These are phyloP conservation scores for Eumaeus atala DNA, from an alignment of 1,140 invertebrate genomes.

Conservation along the genomic window DNA sequence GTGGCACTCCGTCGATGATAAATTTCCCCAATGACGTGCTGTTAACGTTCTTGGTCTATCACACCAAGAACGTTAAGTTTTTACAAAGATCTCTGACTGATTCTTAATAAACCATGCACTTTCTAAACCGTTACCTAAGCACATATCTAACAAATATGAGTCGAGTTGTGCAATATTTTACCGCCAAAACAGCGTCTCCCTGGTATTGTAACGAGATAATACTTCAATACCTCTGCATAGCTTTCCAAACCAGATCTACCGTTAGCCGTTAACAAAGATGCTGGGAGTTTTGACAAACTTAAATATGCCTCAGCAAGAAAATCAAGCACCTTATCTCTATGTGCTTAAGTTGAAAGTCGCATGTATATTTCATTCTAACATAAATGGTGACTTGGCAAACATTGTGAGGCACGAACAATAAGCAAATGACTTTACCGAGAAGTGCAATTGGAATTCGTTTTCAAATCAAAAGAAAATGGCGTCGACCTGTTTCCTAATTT, in stretches of 20 bases:
- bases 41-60: too few relatives aligned
- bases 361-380: neutral
- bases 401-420: conserved; percentile 21
- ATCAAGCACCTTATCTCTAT: neutral
- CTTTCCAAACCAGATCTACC: conserved; percentile 49
- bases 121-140: too few relatives aligned
- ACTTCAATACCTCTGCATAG: conserved; percentile 18
- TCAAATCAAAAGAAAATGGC: conserved; percentile 22
- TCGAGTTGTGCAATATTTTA: too few relatives aligned
- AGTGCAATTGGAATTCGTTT: conserved; percentile 22
- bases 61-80: too few relatives aligned
- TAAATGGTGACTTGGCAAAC: neutral
- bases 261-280: conserved; percentile 53
- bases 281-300: conserved; percentile 17
- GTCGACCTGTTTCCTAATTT: conserved; percentile 4
- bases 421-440: conserved; percentile 28
- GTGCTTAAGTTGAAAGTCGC: conserved; percentile 11
- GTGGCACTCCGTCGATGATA: too few relatives aligned
- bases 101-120: too few relatives aligned
- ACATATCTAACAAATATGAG: too few relatives aligned
- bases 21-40: too few relatives aligned
- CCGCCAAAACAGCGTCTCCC: too few relatives aligned
- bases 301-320: neutral
- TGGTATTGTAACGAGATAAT: too few relatives aligned
- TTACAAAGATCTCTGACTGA: too few relatives aligned